Evolutionary conservation across 2,888 invertebrate genomes (phyloP).

Genomic region (Crepidodera aurea): DNA sequence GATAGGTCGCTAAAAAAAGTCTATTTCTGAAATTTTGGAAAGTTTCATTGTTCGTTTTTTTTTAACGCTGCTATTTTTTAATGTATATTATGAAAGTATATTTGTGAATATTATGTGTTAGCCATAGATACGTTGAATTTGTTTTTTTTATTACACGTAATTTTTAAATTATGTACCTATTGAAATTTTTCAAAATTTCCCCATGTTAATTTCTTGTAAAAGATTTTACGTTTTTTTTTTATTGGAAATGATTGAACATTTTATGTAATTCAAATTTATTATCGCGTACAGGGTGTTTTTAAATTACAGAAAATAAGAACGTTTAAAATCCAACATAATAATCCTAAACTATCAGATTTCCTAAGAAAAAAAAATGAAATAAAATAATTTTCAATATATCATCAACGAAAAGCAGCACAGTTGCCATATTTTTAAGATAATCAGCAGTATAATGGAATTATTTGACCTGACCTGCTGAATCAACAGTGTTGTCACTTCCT

Average conservation of each 20-base stretch:
- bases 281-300: not conserved
- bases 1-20: constrained; percentile 11
- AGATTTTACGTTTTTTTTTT: constrained; percentile 16
- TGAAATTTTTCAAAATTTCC: constrained; percentile 27
- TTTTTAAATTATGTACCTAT: not conserved
- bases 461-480: too few relatives aligned
- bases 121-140: constrained; percentile 2
- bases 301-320: too few relatives aligned
- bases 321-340: too few relatives aligned
- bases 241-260: not conserved
- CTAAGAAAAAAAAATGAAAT: too few relatives aligned
- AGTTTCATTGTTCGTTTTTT: constrained; percentile 8
- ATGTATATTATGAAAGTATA: constrained; percentile 14
- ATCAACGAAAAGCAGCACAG: too few relatives aligned
- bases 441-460: too few relatives aligned
- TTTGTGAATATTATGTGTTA: constrained; percentile 11
- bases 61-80: constrained; percentile 8
- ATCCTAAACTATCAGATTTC: too few relatives aligned
- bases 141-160: not conserved
- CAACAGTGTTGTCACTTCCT: too few relatives aligned
- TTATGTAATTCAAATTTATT: constrained; percentile 12
- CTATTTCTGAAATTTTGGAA: constrained; percentile 18
- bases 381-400: too few relatives aligned
- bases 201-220: constrained; percentile 14
- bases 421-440: too few relatives aligned